A percentile compares a stretch with the other conserved stretches of the same genome.
Conservation (phyloP, 2,888 invertebrate genomes). For the Sinhomidia bicolor region DNA sequence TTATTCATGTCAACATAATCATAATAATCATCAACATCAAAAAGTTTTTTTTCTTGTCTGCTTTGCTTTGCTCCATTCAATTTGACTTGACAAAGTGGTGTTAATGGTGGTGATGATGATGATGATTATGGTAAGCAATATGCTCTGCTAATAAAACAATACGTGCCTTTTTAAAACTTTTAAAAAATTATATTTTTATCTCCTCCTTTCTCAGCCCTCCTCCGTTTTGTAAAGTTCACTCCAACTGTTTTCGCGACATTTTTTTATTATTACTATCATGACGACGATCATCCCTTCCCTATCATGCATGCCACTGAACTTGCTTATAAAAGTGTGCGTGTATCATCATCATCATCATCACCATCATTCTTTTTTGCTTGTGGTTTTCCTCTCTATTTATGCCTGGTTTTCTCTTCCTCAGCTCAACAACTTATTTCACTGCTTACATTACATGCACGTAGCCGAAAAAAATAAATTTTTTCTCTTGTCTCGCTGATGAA, state of each 20-base stretch:
- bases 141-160: background rate
- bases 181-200: background rate
- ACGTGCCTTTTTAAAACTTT: background rate
- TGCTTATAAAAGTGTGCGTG: slow-evolving; percentile 3
- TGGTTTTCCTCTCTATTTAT: slow-evolving; percentile 3
- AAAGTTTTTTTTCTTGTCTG: no score
- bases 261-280: background rate
- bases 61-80: no score
- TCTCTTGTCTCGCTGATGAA: background rate
- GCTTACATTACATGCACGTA: no score
- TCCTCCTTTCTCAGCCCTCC: background rate
- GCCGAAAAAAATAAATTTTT: background rate
- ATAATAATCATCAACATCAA: background rate
- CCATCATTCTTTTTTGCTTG: background rate
- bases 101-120: background rate
- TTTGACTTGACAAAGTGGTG: no score
- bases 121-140: background rate
- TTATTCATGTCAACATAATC: slow-evolving; percentile 22
- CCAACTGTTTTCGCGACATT: background rate
- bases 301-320: slow-evolving; percentile 11
- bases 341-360: no score
- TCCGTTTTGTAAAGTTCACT: background rate
- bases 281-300: no score
- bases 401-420: background rate
- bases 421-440: background rate